phyloP scores from a whole-genome alignment of 2,888 invertebrate genomes.

The Agonum fuliginosum region DNA sequence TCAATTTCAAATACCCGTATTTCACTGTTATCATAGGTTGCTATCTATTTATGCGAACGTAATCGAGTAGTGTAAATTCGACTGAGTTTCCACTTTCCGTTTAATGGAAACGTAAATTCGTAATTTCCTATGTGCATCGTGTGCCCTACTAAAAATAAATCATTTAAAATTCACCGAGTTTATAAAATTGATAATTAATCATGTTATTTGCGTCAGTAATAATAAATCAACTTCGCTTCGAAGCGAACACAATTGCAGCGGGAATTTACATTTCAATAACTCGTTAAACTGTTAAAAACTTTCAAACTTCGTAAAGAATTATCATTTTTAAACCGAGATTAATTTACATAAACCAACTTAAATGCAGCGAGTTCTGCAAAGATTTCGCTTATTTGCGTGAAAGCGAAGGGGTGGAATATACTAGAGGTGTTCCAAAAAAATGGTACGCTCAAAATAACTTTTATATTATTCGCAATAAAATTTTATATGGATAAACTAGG shows the following conservation, averaged over 20 bases:
- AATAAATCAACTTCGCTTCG: not conserved
- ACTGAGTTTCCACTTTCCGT: not conserved
- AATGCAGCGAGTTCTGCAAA: not conserved
- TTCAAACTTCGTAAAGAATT: conserved; percentile 7
- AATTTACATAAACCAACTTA: conserved; percentile 24
- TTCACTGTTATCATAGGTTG: too few species aligned
- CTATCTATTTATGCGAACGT: too few species aligned
- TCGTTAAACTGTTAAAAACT: conserved; percentile 27
- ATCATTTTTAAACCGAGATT: conserved; percentile 13
- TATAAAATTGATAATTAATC: conserved; percentile 16
- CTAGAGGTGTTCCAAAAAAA: too few species aligned
- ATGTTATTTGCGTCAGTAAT: conserved; percentile 9
- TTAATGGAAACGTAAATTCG: not conserved
- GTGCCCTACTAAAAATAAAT: not conserved
- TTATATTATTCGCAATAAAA: too few species aligned
- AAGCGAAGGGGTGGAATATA: too few species aligned
- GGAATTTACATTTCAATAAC: conserved; percentile 21
- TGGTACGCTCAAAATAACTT: too few species aligned
- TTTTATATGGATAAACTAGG: too few species aligned
- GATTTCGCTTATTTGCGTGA: too few species aligned
- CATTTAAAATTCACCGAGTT: not conserved
- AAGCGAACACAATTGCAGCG: not conserved
- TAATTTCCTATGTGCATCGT: not conserved
- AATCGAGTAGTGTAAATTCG: not conserved
- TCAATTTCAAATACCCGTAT: too few species aligned